Conservation (phyloP, 2,113 vertebrate genomes). For the Microtus ochrogaster region DNA sequence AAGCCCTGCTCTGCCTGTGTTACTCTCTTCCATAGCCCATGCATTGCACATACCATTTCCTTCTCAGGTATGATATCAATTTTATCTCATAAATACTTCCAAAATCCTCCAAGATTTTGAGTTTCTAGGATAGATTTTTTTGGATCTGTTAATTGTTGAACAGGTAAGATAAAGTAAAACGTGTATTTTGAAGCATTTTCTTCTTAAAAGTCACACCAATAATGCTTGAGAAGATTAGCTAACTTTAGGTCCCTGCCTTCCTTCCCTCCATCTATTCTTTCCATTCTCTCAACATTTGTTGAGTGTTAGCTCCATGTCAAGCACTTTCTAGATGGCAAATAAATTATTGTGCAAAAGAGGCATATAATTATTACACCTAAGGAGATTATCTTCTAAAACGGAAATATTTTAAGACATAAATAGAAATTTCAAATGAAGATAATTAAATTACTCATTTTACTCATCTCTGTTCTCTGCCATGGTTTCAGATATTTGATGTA, state of each 20-base stretch:
- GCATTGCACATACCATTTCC: background rate
- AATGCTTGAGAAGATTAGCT: background rate
- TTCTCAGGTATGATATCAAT: background rate
- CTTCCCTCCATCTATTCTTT: background rate
- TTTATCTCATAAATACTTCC: background rate
- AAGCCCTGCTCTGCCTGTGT: background rate
- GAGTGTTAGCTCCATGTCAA: background rate
- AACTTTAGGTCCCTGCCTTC: background rate
- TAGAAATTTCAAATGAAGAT: background rate
- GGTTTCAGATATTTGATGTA: background rate
- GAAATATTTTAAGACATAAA: background rate
- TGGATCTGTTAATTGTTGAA: background rate
- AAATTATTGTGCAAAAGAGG: background rate
- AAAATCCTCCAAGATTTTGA: background rate
- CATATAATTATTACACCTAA: background rate
- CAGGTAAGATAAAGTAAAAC: background rate
- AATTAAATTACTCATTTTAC: background rate
- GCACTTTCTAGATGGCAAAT: background rate
- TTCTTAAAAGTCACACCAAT: background rate
- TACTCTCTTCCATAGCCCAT: background rate
- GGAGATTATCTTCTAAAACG: background rate
- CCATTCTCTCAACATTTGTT: conserved; percentile 20
- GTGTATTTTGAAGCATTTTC: background rate
- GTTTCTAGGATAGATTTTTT: background rate
- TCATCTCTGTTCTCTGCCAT: background rate